Evolutionary conservation across 2,113 vertebrate species (phyloP), one percentile per base, ranked within the genome.

Genomic region (Forbesichthys agassizii): DNA sequence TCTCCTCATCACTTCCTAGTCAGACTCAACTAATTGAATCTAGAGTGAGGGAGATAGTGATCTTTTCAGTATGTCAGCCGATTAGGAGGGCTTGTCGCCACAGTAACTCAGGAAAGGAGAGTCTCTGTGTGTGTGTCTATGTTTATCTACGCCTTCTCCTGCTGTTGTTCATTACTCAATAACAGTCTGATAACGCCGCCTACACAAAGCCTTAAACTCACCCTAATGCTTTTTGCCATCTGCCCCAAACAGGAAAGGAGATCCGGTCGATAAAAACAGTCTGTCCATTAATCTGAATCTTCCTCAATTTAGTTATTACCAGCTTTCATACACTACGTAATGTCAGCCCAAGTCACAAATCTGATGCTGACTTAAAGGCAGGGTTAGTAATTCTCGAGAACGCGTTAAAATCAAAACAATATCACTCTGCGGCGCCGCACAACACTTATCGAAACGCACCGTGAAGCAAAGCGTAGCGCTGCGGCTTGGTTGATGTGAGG

Each of bases 21-120:
- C 80, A 90, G 86, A 51, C 80, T 64, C 67, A 36, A 77, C 84
- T 90, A 90, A 91, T 89, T 88, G 80, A 91, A 91, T 90, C 71
- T 81, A 81, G 80, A 87, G 78, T 59, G 36, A 53, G 86, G 86
- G 58, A 69, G 78, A 76, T 89, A 76, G 74, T n/a, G 14, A 91
- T 91, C 90, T 83, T 60, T 71, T 61, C 54, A 89, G 88, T 78
- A 84, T 90, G 88, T 87, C 87, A 87, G 81, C 85, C 81, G 89
- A 91, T 91, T 90, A 89, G 79, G 82, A 64, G 66, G 66, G 74
- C 68, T 72, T 82, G 83, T 90, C 86, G 69, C 87, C 81, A 82
- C 65, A 55, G 84, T 85, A 89, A 88, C 89, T 56, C 72, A 49
- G 69, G 47, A 74, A 70, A 65, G 49, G 63, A 52, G 62, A 46